Percentiles rank a stretch among this genome's conserved stretches.
phyloP scores from a whole-genome alignment of 1,140 invertebrate genomes.

The Hestina assimilis region DNA sequence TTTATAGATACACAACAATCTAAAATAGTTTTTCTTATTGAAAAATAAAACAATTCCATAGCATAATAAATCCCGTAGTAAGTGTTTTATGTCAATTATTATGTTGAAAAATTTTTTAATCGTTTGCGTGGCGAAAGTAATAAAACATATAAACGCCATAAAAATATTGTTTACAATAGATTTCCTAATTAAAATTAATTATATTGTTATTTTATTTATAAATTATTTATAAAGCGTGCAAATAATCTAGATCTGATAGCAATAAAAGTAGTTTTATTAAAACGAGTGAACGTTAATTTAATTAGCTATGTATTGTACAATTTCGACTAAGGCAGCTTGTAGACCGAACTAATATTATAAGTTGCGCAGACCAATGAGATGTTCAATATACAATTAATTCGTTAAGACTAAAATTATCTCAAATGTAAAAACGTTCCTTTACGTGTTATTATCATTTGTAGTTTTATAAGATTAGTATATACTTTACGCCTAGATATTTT shows the following conservation, averaged over 20 bases:
- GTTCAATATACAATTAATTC: conserved; percentile 32
- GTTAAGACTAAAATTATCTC: conserved; percentile 27
- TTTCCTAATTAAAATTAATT: too few relatives aligned
- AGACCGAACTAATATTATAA: conserved; percentile 17
- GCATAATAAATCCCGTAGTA: too few relatives aligned
- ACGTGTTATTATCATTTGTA: conserved; percentile 22
- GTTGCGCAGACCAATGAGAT: conserved; percentile 28
- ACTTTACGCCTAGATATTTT: conserved; percentile 15
- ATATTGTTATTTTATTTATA: neutral
- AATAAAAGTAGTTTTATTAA: neutral
- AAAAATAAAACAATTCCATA: too few relatives aligned
- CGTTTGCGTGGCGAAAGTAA: too few relatives aligned
- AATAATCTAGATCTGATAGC: conserved; percentile 1
- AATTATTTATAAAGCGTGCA: too few relatives aligned
- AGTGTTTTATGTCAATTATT: too few relatives aligned
- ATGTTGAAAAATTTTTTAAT: too few relatives aligned
- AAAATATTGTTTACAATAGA: too few relatives aligned
- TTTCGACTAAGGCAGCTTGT: conserved; percentile 18
- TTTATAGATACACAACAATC: too few relatives aligned
- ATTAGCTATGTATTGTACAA: conserved; percentile 10
- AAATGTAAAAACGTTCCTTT: conserved; percentile 33
- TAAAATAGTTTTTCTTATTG: too few relatives aligned
- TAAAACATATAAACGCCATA: too few relatives aligned
- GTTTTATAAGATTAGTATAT: conserved; percentile 23
- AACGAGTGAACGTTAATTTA: neutral